Conservation (phyloP, 2,797 vertebrate species). For the Clarias fuscus region DNA sequence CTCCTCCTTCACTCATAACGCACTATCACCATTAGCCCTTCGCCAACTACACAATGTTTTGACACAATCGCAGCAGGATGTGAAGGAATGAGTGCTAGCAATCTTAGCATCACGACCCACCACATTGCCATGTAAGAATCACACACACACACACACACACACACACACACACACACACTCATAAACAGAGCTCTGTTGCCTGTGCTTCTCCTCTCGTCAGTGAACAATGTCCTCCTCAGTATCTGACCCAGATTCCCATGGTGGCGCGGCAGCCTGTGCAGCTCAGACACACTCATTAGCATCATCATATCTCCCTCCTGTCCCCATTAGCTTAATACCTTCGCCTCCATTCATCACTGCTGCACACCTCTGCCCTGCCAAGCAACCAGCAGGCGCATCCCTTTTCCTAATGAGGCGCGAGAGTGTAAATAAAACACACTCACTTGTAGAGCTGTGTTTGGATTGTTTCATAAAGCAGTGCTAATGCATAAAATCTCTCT, state of each 20-base stretch:
- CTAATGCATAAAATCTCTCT: not conserved
- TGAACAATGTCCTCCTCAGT: constrained; percentile 65
- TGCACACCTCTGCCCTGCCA: constrained; percentile 26
- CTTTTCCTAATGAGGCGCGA: constrained; percentile 27
- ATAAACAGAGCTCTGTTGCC: constrained; percentile 58
- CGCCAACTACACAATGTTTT: not conserved
- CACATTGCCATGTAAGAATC: not conserved
- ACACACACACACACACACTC: constrained; percentile 23
- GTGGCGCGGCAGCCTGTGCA: constrained; percentile 40
- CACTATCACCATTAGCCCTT: not conserved
- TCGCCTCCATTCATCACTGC: constrained; percentile 34
- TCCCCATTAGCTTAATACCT: constrained; percentile 35
- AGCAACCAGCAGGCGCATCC: constrained; percentile 10
- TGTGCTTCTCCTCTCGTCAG: constrained; percentile 50
- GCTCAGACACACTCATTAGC: constrained; percentile 48
- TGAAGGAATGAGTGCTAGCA: constrained; percentile 11
- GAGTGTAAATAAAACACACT: constrained; percentile 12
- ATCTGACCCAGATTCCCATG: constrained; percentile 62
- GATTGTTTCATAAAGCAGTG: not conserved
- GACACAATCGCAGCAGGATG: not conserved
- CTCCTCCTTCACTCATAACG: not conserved
- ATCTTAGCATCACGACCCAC: constrained; percentile 4
- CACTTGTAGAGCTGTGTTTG: not conserved
- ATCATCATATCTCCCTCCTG: constrained; percentile 54
- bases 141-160: not conserved